Conservation (phyloP, 2,113 vertebrate genomes). For the Morone saxatilis region DNA sequence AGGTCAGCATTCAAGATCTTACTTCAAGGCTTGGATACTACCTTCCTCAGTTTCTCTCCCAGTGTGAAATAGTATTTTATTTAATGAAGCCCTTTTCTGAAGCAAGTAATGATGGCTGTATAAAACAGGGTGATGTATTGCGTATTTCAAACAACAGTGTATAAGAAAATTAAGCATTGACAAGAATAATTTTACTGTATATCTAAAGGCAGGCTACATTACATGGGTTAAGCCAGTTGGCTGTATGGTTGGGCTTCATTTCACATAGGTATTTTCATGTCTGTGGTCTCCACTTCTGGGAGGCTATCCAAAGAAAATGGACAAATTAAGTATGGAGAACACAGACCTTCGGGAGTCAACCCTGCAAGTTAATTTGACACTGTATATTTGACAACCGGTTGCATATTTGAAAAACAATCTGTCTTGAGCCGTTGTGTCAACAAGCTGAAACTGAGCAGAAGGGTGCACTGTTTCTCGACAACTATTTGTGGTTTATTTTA, state of each 20-base stretch:
- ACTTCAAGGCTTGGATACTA: slow-evolving; percentile 14
- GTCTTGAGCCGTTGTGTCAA: slow-evolving; percentile 75
- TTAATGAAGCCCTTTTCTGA: slow-evolving; percentile 10
- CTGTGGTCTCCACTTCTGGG: slow-evolving; percentile 72
- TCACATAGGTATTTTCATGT: slow-evolving; percentile 63
- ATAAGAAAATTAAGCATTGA: slow-evolving; percentile 12
- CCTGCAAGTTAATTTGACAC: slow-evolving; percentile 60
- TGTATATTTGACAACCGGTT: slow-evolving; percentile 72
- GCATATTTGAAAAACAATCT: slow-evolving; percentile 76
- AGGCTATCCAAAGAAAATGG: slow-evolving; percentile 71
- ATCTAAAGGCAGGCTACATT: not conserved
- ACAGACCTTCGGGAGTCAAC: slow-evolving; percentile 54
- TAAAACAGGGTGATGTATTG: not conserved
- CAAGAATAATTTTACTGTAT: slow-evolving; percentile 16
- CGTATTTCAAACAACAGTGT: not conserved
- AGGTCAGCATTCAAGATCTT: slow-evolving; percentile 31
- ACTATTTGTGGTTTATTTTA: slow-evolving; percentile 76
- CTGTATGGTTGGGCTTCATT: slow-evolving; percentile 17
- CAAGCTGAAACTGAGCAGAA: slow-evolving; percentile 54
- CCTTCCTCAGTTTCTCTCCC: slow-evolving; percentile 16
- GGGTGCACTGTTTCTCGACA: slow-evolving; percentile 54
- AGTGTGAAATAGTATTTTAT: not conserved
- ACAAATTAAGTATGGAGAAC: slow-evolving; percentile 55
- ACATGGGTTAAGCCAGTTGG: slow-evolving; percentile 7
- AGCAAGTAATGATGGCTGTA: not conserved